Evolutionary conservation across 2,797 vertebrate genomes (phyloP).

Genomic region (Pogoniulus pusillus): DNA sequence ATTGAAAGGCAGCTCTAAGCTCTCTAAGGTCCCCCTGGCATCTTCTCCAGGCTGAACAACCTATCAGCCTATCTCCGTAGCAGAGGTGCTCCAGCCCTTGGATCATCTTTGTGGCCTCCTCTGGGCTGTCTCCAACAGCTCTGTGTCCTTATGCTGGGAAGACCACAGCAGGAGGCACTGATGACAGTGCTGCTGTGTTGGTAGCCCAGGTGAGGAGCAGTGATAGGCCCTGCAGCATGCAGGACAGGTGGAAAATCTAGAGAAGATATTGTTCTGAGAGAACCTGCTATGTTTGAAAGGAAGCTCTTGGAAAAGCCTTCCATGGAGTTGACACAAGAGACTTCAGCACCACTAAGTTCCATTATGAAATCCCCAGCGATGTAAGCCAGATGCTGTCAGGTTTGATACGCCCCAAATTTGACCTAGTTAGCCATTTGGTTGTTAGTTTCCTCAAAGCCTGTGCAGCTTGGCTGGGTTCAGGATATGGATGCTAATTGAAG

Average conservation of each 20-base stretch:
- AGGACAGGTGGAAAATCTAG: neutral
- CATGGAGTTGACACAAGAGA: neutral
- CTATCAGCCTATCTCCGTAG: too few relatives aligned
- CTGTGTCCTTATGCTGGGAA: too few relatives aligned
- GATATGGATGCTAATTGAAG: conserved; percentile 65
- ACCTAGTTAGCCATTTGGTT: conserved; percentile 69
- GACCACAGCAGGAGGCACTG: neutral
- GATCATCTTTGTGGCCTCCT: too few relatives aligned
- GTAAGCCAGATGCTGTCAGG: conserved; percentile 60
- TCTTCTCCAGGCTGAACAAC: too few relatives aligned
- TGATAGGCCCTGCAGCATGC: neutral
- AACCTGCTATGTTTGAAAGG: neutral
- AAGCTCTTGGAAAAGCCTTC: conserved; percentile 9
- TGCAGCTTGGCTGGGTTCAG: neutral
- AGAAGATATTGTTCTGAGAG: neutral
- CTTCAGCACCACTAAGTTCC: conserved; percentile 52
- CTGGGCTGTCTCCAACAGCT: too few relatives aligned
- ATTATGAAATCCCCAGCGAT: conserved; percentile 63
- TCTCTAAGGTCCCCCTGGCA: too few relatives aligned
- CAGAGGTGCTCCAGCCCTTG: too few relatives aligned
- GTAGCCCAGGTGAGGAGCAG: neutral
- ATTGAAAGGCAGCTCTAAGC: too few relatives aligned
- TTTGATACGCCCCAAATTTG: conserved; percentile 63
- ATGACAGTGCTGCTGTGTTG: neutral
- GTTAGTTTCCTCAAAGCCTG: conserved; percentile 60